These are phyloP conservation scores for Contarinia nasturtii DNA, from an alignment of 1,140 invertebrate species.

Conservation along the genomic window DNA sequence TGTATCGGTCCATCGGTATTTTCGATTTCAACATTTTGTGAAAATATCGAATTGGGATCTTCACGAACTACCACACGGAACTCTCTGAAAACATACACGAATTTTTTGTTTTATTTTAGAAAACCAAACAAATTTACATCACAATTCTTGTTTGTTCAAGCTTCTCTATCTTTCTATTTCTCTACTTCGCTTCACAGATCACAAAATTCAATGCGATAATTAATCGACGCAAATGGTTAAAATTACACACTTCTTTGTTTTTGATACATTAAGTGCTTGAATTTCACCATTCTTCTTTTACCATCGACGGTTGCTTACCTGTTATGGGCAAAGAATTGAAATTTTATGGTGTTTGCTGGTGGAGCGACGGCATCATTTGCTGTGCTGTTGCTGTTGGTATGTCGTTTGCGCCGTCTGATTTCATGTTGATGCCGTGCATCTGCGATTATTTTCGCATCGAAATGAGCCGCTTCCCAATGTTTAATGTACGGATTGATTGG, in stretches of 20 bases:
- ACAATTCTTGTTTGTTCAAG: neutral
- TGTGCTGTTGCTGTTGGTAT: neutral
- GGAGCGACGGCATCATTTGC: slow-evolving; percentile 8
- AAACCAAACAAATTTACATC: no score
- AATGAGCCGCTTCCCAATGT: slow-evolving; percentile 23
- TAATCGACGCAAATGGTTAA: neutral
- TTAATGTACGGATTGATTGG: slow-evolving; percentile 18
- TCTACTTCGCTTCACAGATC: no score
- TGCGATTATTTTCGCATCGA: slow-evolving; percentile 17
- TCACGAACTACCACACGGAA: slow-evolving; percentile 56
- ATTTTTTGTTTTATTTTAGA: neutral
- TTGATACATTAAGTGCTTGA: no score
- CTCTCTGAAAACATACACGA: slow-evolving; percentile 29
- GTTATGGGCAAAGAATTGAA: slow-evolving; percentile 24
- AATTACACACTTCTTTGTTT: no score
- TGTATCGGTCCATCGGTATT: slow-evolving; percentile 44
- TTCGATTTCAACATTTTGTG: slow-evolving; percentile 62
- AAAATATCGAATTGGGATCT: slow-evolving; percentile 50
- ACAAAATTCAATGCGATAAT: neutral
- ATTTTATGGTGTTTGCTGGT: slow-evolving; percentile 19
- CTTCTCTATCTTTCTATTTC: no score
- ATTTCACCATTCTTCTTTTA: neutral
- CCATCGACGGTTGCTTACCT: slow-evolving; percentile 10
- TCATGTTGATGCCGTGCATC: slow-evolving; percentile 18
- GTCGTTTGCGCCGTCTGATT: slow-evolving; percentile 17